Evolutionary conservation across 2,113 vertebrate genomes (phyloP), one percentile per base, ranked within the genome.

Genomic region (Pyrgilauda ruficollis): DNA sequence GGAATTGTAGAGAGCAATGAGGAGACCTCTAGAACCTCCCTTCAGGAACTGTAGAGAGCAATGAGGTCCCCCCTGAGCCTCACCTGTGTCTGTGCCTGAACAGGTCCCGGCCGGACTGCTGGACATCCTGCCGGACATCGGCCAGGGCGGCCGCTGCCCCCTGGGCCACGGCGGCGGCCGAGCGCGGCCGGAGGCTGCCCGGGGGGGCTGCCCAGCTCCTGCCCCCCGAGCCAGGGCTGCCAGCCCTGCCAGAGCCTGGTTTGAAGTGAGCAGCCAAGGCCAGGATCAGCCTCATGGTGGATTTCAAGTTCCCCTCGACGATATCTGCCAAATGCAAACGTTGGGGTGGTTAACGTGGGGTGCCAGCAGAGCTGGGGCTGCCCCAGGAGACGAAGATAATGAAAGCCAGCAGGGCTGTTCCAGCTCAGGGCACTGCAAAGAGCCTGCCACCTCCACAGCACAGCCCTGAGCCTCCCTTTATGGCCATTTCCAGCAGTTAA

Each of bases 241-340:
- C 93, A 10, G 97, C 95, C 49, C 97, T 89, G 63, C 97, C 97
- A 0, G 95, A 97, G 69, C 98, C 98, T 0, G 99, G 99, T 78
- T 99, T 99, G 98, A 99, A 99, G 91, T 99, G 99, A 80, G 99
- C 99, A 12, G 99, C 99, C 96, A 99, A 93, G 16, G 99, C 99
- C 92, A 99, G 98, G 96, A 99, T 99, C 70, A 99, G 96, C 97
- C 99, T 98, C 99, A 99, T 99, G 84, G 98, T 98, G n/a, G 98
- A 99, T 96, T 99, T 99, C 92, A 99, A 95, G 97, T 99, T 99
- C 21, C 99, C 99, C 8, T 99, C 99, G 33, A 99, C 98, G 7
- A 99, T 99, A 96, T 99, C 99, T 99, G 96, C 49, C 47, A 73
- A 59, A 94, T 0, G 30, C 26, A 52, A 75, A 17, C 0, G 21